These are phyloP conservation scores for Oithona nana DNA, from an alignment of 2,888 invertebrate genomes.

Conservation along the genomic window DNA sequence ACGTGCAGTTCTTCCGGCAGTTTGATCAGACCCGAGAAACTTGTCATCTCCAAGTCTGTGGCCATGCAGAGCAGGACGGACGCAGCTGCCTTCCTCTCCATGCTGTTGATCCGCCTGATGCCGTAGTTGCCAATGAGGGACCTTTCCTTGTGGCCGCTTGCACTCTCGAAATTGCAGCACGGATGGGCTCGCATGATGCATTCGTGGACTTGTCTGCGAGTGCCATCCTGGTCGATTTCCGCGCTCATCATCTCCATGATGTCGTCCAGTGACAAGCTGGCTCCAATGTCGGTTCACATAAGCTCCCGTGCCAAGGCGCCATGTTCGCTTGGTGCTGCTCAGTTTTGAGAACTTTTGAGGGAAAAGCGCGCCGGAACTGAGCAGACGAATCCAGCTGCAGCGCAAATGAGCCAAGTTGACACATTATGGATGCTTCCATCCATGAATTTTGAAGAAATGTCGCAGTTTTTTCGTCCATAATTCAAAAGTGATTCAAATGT, in stretches of 20 bases:
- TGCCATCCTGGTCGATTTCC: conserved; percentile 1
- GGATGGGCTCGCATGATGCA: conserved; percentile 1
- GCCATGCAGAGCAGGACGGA: conserved; percentile 1
- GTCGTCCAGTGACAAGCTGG: background rate
- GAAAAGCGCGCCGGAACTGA: background rate
- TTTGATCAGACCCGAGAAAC: background rate
- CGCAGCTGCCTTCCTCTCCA: conserved; percentile 2
- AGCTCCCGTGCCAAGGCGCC: background rate
- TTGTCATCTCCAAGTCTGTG: conserved; percentile 4
- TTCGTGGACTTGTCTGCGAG: conserved; percentile 1
- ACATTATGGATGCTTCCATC: background rate
- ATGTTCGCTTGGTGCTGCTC: too few relatives aligned
- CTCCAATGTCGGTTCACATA: background rate
- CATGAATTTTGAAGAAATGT: too few relatives aligned
- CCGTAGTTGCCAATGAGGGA: conserved; percentile 1
- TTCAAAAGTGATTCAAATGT: too few relatives aligned
- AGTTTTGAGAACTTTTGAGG: too few relatives aligned
- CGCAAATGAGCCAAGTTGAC: background rate
- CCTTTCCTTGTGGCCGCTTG: background rate
- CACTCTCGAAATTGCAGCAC: background rate
- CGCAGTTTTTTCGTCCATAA: too few relatives aligned
- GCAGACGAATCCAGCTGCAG: background rate
- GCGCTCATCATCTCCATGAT: background rate
- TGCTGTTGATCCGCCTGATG: background rate
- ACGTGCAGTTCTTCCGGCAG: background rate